Base-by-base conservation (phyloP, 2,797 vertebrate species). In the Enteromius argenteus region DNA sequence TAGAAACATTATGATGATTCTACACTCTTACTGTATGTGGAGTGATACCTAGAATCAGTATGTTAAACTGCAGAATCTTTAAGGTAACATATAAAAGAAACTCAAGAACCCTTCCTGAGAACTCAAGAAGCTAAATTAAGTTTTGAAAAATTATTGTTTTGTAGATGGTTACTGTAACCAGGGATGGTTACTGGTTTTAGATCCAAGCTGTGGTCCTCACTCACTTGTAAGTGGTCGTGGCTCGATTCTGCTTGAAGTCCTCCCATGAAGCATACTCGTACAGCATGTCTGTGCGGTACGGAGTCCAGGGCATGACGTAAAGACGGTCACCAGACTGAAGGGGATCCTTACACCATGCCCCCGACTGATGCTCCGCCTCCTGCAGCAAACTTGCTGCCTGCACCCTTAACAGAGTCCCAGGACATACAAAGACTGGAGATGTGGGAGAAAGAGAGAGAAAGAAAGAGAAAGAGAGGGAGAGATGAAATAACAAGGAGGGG, bases 231-330 rank as follows among this genome's bases (percentile, higher is more conserved):
- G 96, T 98, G 91, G 97, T 98, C 68, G 97, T 97, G 89, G 96
- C 95, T 11, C 96, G 94, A 1, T 94, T 94, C 27, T 96, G 95
- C 87, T 96, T 96, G 89, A 97, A 97, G 93, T 98, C 98, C 62
- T 97, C 96, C 97, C 97, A 98, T 0, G 97, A 96, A 0, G 97
- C 96, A 21, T 97, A 98, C 86, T 99, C 97, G 1, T 96, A 97
- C 88, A 99, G 93, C 51, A 97, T 97, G 93, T 99, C 98, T 0
- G 97, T 98, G 88, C 98, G 96, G 90, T 98, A 97, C 32, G 97
- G 98, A 9, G 97, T 96, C 98, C 98, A 99, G 10, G 97, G 97
- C 96, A 99, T 97, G 86, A 98, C 96, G 58, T 99, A 99, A 56
- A 99, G 96, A 3, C 97, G 96, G 88, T 99, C 98, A 7, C 97